Base-by-base conservation (phyloP, 2,888 invertebrate genomes). In the Rhagonycha fulva region DNA sequence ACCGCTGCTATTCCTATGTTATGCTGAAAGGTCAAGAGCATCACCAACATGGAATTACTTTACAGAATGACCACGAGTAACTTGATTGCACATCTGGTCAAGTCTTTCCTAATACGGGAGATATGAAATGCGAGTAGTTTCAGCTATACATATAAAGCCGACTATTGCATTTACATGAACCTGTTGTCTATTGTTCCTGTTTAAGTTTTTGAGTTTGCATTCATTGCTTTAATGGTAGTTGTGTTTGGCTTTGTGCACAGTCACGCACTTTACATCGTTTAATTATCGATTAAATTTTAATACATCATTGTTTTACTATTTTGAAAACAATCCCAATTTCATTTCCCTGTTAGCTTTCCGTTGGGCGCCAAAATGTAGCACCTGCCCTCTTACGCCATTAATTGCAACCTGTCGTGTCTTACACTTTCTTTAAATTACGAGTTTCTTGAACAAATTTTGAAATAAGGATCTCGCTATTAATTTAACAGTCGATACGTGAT, bases 81-180 rank as follows among this genome's bases (percentile, higher is more conserved):
- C 79, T 76, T 77, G 79, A 79, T 79, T 78, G 82, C 81, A 82
- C 84, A 84, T 84, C 84, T 84, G 83, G 82, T 78, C 74, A 80
- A 78, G 79, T 79, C 80, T 75, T 77, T 83, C 84, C 83, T 83
- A 84, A 84, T 84, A 85, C 80, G 84, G 84, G 78, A 81, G 83
- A 82, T 84, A 83, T 84, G 84, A 85, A 83, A 82, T 83, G 83
- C 82, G 79, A 79, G 78, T 78, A 78, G 76, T 77, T 78, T 78
- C 80, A 76, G 69, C 79, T 80, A 81, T 81, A 80, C 19, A 19
- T 80, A 80, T 82, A 81, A 82, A 76, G 80, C 78, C 78, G 75
- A 74, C 79, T 79, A 80, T 80, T 80, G 80, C 80, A 78, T 78
- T 78, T 78, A 78, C 76, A 78, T 78, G 78, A 78, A 75, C 76